Conservation (phyloP, 2,797 vertebrate species). For the Pipistrellus kuhlii region DNA sequence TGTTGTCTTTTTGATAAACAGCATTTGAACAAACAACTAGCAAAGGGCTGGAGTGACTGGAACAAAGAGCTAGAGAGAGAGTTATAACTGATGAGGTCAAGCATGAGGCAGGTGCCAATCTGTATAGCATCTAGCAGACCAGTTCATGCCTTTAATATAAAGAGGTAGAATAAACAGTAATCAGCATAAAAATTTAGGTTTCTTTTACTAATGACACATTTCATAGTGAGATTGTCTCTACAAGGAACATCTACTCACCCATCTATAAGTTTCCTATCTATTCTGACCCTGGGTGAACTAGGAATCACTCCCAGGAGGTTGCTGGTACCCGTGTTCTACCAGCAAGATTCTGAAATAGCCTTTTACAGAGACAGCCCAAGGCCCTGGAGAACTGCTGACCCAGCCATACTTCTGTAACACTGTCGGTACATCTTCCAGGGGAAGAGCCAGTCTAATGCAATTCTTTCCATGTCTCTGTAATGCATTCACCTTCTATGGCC, state of each 20-base stretch:
- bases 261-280: background rate
- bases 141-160: background rate
- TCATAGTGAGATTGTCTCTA: background rate
- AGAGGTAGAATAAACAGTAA: background rate
- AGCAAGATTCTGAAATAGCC: background rate
- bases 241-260: background rate
- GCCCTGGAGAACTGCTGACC: background rate
- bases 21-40: background rate
- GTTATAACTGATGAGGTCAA: background rate
- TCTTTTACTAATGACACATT: background rate
- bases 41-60: background rate
- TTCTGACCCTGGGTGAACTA: background rate
- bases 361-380: background rate
- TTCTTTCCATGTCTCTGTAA: background rate
- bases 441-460: background rate
- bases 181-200: background rate
- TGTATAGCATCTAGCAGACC: background rate
- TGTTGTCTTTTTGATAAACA: background rate
- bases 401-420: background rate
- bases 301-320: background rate
- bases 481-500: background rate
- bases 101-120: background rate
- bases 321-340: background rate
- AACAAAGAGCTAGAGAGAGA: background rate
- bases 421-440: background rate